Evolutionary conservation across 1,140 invertebrate genomes (phyloP).

Genomic region (Hestina assimilis): DNA sequence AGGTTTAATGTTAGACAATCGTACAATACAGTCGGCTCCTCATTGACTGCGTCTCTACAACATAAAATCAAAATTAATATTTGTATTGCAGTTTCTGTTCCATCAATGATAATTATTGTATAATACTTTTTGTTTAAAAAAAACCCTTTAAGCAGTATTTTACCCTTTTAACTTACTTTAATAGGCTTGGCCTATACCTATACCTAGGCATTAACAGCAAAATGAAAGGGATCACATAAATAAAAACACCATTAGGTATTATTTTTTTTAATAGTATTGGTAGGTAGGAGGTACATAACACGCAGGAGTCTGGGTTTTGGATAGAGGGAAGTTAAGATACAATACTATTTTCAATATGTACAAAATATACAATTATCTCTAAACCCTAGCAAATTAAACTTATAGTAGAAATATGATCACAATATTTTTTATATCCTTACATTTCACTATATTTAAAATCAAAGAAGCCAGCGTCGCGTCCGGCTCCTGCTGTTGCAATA

Average conservation of each 20-base stretch:
- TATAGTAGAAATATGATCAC: slow-evolving; percentile 79
- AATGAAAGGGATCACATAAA: slow-evolving; percentile 21
- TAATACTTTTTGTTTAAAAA: too few species aligned
- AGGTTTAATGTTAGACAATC: too few species aligned
- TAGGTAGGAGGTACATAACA: slow-evolving; percentile 80
- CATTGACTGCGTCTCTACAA: too few species aligned
- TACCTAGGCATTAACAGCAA: neutral
- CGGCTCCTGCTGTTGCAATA: slow-evolving; percentile 50
- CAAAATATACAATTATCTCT: slow-evolving; percentile 79
- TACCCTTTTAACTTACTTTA: too few species aligned
- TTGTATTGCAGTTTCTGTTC: too few species aligned
- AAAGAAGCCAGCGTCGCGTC: slow-evolving; percentile 34
- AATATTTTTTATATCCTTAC: slow-evolving; percentile 74
- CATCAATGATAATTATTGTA: too few species aligned
- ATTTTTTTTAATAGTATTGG: slow-evolving; percentile 80
- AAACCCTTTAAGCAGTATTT: too few species aligned
- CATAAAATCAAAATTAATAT: too few species aligned
- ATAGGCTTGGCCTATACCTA: neutral
- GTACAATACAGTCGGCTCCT: too few species aligned
- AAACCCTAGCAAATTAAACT: slow-evolving; percentile 71
- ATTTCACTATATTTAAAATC: slow-evolving; percentile 54
- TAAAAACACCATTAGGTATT: slow-evolving; percentile 68
- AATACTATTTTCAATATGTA: slow-evolving; percentile 80
- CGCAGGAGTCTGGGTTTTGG: slow-evolving; percentile 78
- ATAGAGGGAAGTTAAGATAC: slow-evolving; percentile 77